These are phyloP conservation scores for Andrena trimmerana DNA, from an alignment of 2,888 invertebrate genomes.

Conservation along the genomic window DNA sequence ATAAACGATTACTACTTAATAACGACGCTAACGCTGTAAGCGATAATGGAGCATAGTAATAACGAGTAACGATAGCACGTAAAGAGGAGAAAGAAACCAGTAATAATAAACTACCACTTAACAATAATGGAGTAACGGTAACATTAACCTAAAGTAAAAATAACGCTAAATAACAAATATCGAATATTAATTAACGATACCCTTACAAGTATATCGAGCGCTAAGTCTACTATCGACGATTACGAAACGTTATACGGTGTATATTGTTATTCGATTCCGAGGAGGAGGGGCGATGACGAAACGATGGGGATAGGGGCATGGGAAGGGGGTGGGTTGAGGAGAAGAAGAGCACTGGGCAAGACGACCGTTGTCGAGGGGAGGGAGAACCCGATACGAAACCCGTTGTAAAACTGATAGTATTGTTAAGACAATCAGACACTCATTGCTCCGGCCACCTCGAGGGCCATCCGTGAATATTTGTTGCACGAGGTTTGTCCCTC, in stretches of 20 bases:
- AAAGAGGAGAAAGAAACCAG: slow-evolving; percentile 48
- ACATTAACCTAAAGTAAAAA: slow-evolving; percentile 60
- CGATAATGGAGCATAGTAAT: slow-evolving; percentile 63
- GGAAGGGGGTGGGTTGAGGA: not conserved
- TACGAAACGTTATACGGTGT: slow-evolving; percentile 49
- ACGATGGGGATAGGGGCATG: not conserved
- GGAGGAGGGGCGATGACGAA: not conserved
- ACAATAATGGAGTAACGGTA: slow-evolving; percentile 63
- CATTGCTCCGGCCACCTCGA: slow-evolving; percentile 80
- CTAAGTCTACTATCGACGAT: slow-evolving; percentile 61
- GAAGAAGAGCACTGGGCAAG: not conserved
- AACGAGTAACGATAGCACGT: slow-evolving; percentile 67
- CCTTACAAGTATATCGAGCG: slow-evolving; percentile 63
- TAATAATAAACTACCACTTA: slow-evolving; percentile 66
- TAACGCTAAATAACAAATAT: slow-evolving; percentile 65
- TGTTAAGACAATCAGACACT: slow-evolving; percentile 85
- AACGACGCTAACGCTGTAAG: slow-evolving; percentile 55
- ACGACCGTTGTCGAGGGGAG: slow-evolving; percentile 6
- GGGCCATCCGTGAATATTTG: slow-evolving; percentile 77
- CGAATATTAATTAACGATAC: slow-evolving; percentile 63
- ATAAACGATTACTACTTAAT: slow-evolving; percentile 43
- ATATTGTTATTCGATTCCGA: slow-evolving; percentile 36
- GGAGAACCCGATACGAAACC: slow-evolving; percentile 46
- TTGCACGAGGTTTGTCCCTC: slow-evolving; percentile 54
- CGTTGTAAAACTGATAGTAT: slow-evolving; percentile 80